A percentile compares a stretch with the other conserved stretches of the same genome.
Conservation (phyloP, 2,113 vertebrate species). For the Sciurus niger region DNA sequence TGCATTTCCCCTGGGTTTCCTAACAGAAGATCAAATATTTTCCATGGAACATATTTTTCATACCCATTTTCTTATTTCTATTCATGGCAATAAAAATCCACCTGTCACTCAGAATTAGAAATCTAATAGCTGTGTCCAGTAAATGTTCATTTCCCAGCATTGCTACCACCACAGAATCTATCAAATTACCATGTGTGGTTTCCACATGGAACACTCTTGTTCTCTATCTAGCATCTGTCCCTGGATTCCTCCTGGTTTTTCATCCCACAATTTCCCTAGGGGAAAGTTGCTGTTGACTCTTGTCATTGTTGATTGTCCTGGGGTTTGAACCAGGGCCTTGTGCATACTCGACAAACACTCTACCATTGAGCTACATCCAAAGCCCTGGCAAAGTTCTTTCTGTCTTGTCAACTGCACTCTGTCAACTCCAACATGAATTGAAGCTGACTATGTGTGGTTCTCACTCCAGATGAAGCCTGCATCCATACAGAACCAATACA, state of each 20-base stretch:
- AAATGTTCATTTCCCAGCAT: neutral
- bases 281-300: neutral
- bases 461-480: neutral
- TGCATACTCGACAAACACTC: too few relatives aligned
- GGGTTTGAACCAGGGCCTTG: too few relatives aligned
- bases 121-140: neutral
- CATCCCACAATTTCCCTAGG: neutral
- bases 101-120: neutral
- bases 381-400: neutral
- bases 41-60: neutral
- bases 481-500: neutral
- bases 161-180: neutral
- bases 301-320: too few relatives aligned
- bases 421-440: neutral
- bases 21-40: neutral
- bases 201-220: neutral
- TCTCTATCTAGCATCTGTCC: neutral
- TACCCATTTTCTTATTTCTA: neutral
- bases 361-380: too few relatives aligned
- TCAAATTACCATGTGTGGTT: neutral
- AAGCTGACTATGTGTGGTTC: neutral
- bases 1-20: neutral
- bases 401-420: neutral
- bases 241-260: neutral
- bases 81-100: neutral